phyloP scores from a whole-genome alignment of 92 coral and sea anemone species.

The Ricordea florida region DNA sequence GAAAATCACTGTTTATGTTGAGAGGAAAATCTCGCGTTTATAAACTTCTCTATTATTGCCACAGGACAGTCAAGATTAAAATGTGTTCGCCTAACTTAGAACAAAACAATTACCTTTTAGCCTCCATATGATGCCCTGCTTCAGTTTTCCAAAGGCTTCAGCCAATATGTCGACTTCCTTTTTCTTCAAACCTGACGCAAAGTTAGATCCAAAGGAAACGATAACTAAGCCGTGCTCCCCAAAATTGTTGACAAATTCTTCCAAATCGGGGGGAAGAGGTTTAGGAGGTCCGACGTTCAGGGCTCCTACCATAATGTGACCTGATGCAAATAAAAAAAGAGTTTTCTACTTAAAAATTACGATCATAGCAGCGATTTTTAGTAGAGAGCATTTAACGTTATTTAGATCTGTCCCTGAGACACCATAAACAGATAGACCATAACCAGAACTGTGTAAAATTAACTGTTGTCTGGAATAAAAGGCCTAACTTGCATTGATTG shows the following conservation, averaged over 20 bases:
- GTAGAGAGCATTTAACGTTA: neutral
- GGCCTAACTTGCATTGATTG: too few relatives aligned
- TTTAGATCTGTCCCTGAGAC: too few relatives aligned
- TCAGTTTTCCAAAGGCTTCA: conserved; percentile 59
- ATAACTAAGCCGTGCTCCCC: conserved; percentile 62
- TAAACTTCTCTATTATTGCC: neutral
- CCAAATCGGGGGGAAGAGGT: conserved; percentile 24
- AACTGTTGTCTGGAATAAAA: too few relatives aligned
- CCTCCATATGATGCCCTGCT: conserved; percentile 68
- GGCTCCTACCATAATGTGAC: conserved; percentile 25
- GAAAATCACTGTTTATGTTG: too few relatives aligned
- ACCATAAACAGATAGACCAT: too few relatives aligned
- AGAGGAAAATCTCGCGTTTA: neutral
- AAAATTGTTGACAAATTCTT: conserved; percentile 9
- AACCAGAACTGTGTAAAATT: too few relatives aligned
- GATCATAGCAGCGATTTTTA: neutral
- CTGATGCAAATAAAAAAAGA: neutral
- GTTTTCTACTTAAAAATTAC: neutral
- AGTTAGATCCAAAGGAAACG: conserved; percentile 62
- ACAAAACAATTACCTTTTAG: conserved; percentile 35
- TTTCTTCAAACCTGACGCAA: conserved; percentile 28
- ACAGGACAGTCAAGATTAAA: too few relatives aligned
- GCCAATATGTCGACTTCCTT: conserved; percentile 59
- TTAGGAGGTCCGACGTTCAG: neutral
- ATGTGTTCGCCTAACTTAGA: too few relatives aligned